Evolutionary conservation across 1,140 invertebrate species (phyloP).

Genomic region (Ericerus pela): DNA sequence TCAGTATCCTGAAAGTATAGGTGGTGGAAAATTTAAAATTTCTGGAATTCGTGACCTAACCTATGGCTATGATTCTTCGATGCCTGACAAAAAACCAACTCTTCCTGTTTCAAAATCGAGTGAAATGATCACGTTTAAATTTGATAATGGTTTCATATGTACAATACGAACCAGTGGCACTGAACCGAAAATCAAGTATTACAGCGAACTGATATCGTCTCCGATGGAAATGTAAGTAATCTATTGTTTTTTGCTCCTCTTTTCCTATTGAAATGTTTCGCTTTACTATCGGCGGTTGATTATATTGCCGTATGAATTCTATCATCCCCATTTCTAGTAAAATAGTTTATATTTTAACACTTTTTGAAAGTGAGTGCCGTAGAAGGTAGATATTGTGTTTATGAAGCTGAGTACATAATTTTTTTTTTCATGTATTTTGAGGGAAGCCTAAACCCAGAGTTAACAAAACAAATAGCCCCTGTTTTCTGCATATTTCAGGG

Average conservation of each 20-base stretch:
- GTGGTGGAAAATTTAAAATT: constrained; percentile 55
- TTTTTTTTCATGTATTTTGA: too few species aligned
- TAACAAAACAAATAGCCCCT: too few species aligned
- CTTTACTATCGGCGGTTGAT: background rate
- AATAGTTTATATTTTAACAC: too few species aligned
- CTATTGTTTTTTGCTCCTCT: background rate
- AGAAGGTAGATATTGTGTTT: too few species aligned
- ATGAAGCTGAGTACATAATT: too few species aligned
- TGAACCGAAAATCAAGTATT: constrained; percentile 97
- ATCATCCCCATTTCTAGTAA: background rate
- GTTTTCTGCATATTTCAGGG: too few species aligned
- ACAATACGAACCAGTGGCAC: constrained; percentile 94
- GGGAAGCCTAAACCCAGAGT: too few species aligned
- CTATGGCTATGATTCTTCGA: constrained; percentile 66
- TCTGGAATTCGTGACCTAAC: constrained; percentile 70
- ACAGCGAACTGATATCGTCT: constrained; percentile 70
- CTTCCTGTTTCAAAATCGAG: constrained; percentile 61
- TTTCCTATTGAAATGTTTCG: background rate
- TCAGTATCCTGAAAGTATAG: constrained; percentile 60
- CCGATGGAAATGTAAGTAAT: constrained; percentile 44
- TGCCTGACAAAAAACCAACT: constrained; percentile 52
- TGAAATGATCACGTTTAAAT: constrained; percentile 95
- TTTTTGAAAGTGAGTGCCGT: too few species aligned
- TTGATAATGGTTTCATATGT: constrained; percentile 68
- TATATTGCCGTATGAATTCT: background rate